Evolutionary conservation across 2,888 invertebrate genomes (phyloP), one percentile per base, ranked within the genome.

Genomic region (Pterobdella sp.): DNA sequence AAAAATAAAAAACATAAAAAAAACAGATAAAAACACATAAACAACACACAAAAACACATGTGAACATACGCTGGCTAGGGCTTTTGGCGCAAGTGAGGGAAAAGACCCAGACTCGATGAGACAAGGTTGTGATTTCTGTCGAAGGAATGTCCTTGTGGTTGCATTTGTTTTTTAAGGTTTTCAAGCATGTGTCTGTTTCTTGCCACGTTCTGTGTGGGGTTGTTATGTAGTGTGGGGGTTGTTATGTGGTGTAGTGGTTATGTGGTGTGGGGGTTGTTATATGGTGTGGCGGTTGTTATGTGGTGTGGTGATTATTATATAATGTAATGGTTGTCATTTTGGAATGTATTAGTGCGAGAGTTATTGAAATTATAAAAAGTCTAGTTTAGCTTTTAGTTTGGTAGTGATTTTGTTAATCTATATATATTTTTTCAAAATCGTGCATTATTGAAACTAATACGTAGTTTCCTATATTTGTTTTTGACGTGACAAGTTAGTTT

Each of bases 11-110:
- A 7, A 42, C 7, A 22, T 14, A 42, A 7, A 42, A 42, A 42
- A 42, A 42, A 42, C n/a, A 26, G 26, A 26, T 18, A 56, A 22
- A 3, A 56, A 56, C 60, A 56, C 7, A 56, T 56, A 26, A 26
- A 4, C 18, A 26, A 22, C 14, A 56, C n/a, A 56, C 60, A 22
- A 35, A 14, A 14, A 65, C 26, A 18, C 32, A 63, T 14, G n/a
- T 4, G 63, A 14, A 35, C 66, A 31, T 29, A 65, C 66, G 32
- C 4, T 65, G 22, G 14, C 31, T 31, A 14, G 66, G 37, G 14
- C 37, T 36, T 36, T 68, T 32, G 10, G 42, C 22, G 37, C 68
- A 68, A 3, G 68, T 32, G n/a, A 68, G n/a, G 68, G 68, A 68
- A 26, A 68, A 68, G 31, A 68, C 42, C 68, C 68, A 68, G 37